Conservation (phyloP, 2,888 invertebrate genomes). For the Trachelus troglodyta region DNA sequence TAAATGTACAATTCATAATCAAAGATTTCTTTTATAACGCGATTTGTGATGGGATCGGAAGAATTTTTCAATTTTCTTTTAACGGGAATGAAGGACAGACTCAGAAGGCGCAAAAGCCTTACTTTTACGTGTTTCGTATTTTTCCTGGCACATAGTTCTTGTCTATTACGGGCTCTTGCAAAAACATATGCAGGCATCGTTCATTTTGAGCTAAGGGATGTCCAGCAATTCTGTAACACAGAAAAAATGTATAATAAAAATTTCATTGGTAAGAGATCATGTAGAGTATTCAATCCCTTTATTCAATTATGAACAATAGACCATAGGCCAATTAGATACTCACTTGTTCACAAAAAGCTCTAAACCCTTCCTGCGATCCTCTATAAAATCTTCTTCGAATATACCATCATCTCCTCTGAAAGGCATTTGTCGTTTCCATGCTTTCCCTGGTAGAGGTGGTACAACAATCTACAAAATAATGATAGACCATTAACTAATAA, state of each 20-base stretch:
- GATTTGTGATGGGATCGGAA: neutral
- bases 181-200: slow-evolving; percentile 98
- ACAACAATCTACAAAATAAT: slow-evolving; percentile 86
- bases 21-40: neutral
- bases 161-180: slow-evolving; percentile 97
- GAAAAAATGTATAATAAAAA: neutral
- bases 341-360: slow-evolving; percentile 99
- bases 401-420: slow-evolving; percentile 99
- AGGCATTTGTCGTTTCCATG: slow-evolving; percentile 97
- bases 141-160: slow-evolving; percentile 99
- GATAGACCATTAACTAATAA: neutral
- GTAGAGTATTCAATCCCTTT: neutral
- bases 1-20: neutral
- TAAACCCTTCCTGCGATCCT: slow-evolving; percentile 96
- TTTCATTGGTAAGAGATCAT: neutral
- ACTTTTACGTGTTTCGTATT: slow-evolving; percentile 89
- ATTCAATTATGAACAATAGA: neutral
- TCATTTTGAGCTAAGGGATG: slow-evolving; percentile 99
- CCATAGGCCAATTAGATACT: slow-evolving; percentile 48
- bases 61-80: neutral
- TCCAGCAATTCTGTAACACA: slow-evolving; percentile 87
- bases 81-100: neutral
- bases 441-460: slow-evolving; percentile 97
- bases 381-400: slow-evolving; percentile 99
- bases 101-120: neutral